Evolutionary conservation across 2,113 vertebrate species (phyloP).

Genomic region (Myiozetetes cayanensis): DNA sequence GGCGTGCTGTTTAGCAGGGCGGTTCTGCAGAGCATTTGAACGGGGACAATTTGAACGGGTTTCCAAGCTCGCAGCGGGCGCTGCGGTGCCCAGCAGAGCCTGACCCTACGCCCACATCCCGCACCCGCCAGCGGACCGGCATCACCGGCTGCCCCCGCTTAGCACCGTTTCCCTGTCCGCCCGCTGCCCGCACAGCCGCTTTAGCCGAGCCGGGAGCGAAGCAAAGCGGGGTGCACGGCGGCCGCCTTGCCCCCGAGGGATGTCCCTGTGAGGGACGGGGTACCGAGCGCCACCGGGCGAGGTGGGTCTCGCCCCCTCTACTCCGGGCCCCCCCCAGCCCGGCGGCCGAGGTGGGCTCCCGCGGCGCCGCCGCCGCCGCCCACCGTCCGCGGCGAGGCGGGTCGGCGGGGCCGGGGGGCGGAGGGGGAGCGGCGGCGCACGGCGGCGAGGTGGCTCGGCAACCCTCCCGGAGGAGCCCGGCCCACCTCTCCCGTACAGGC

Average conservation of each 20-base stretch:
- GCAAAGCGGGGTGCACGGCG: neutral
- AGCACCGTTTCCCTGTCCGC: neutral
- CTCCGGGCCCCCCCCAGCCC: neutral
- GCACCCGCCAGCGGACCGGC: neutral
- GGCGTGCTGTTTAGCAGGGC: neutral
- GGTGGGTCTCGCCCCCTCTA: neutral
- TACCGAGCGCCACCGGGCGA: neutral
- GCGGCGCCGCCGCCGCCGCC: neutral
- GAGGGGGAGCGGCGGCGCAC: no score
- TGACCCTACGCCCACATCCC: neutral
- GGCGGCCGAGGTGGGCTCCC: neutral
- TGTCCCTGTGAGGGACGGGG: neutral
- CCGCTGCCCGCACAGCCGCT: neutral
- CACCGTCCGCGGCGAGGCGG: no score
- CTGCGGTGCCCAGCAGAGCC: neutral
- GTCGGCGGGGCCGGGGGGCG: no score
- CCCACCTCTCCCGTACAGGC: no score
- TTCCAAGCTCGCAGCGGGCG: neutral
- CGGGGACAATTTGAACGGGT: rapidly evolving
- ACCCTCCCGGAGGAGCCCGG: no score
- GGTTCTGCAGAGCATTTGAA: rapidly evolving
- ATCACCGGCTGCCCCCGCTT: neutral
- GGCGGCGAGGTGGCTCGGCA: no score
- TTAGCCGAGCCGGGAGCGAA: neutral
- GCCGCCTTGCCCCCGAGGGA: neutral